Percentiles rank a stretch among this genome's conserved stretches.
These are phyloP conservation scores for Sinopyrophorus schimmeli DNA, from an alignment of 2,888 invertebrate species.

Conservation along the genomic window DNA sequence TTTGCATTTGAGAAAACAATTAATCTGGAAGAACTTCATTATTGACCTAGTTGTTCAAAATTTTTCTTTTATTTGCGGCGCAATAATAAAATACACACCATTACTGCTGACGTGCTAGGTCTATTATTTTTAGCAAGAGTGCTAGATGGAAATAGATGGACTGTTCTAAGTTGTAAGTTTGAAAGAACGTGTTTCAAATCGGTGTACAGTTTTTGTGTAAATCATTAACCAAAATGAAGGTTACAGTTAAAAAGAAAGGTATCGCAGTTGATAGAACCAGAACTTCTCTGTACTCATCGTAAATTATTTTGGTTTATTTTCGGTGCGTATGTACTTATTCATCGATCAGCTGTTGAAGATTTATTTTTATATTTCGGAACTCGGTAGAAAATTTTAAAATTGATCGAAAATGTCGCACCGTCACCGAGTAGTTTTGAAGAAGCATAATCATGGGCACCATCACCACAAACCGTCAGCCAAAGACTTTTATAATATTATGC, in stretches of 20 bases:
- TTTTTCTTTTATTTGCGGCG: constrained; percentile 9
- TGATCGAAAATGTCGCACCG: constrained; percentile 28
- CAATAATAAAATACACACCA: constrained; percentile 19
- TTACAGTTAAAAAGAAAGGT: constrained; percentile 8
- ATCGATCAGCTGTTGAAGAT: too few relatives aligned
- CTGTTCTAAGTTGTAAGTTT: constrained; percentile 23
- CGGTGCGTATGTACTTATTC: too few relatives aligned
- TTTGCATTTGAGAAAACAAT: too few relatives aligned
- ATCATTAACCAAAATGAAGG: constrained; percentile 5
- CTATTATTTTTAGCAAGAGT: constrained; percentile 49
- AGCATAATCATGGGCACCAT: constrained; percentile 8
- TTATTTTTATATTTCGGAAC: too few relatives aligned
- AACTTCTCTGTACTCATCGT: too few relatives aligned
- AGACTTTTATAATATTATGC: constrained; percentile 30
- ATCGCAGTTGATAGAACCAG: too few relatives aligned
- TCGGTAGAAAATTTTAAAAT: not conserved
- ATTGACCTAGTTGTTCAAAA: constrained; percentile 14
- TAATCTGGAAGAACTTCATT: too few relatives aligned
- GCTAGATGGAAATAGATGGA: constrained; percentile 44
- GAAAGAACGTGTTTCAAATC: constrained; percentile 9
- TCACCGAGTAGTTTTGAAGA: constrained; percentile 27
- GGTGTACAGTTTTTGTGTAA: not conserved
- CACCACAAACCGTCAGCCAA: constrained; percentile 16
- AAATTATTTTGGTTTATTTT: too few relatives aligned
- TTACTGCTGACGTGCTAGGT: constrained; percentile 29